phyloP scores from a whole-genome alignment of 2,797 vertebrate species.

The Nyctalus aviator region DNA sequence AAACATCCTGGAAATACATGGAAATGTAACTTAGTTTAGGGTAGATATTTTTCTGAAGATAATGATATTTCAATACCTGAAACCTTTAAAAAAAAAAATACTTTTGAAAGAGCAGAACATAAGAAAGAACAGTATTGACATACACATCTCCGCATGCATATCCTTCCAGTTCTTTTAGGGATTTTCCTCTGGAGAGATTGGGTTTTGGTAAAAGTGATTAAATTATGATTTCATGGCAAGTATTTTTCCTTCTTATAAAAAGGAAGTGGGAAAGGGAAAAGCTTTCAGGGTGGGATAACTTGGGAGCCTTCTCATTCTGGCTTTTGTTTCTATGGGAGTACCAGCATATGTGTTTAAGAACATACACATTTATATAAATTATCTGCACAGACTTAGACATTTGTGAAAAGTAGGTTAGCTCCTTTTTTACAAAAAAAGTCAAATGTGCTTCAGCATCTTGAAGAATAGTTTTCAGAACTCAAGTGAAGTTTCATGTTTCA shows the following conservation, averaged over 20 bases:
- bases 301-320: constrained; percentile 70
- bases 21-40: constrained; percentile 75
- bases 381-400: constrained; percentile 63
- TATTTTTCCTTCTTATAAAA: constrained; percentile 76
- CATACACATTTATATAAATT: constrained; percentile 65
- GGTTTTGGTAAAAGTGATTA: constrained; percentile 64
- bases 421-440: constrained; percentile 55
- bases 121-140: constrained; percentile 78
- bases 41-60: constrained; percentile 80
- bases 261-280: constrained; percentile 48
- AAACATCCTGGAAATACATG: constrained; percentile 79
- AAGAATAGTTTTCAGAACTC: constrained; percentile 68
- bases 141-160: constrained; percentile 69
- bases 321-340: constrained; percentile 73
- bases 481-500: constrained; percentile 62
- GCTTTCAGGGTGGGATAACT: constrained; percentile 69
- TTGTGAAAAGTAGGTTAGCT: constrained; percentile 62
- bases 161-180: constrained; percentile 67
- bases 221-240: constrained; percentile 69
- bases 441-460: constrained; percentile 50
- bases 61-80: constrained; percentile 63
- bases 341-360: constrained; percentile 76
- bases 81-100: constrained; percentile 73
- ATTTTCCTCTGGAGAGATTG: constrained; percentile 59
- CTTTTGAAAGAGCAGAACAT: constrained; percentile 69